These are phyloP conservation scores for Macrostomum cliftonense DNA, from an alignment of 2,888 invertebrate genomes.

Conservation along the genomic window DNA sequence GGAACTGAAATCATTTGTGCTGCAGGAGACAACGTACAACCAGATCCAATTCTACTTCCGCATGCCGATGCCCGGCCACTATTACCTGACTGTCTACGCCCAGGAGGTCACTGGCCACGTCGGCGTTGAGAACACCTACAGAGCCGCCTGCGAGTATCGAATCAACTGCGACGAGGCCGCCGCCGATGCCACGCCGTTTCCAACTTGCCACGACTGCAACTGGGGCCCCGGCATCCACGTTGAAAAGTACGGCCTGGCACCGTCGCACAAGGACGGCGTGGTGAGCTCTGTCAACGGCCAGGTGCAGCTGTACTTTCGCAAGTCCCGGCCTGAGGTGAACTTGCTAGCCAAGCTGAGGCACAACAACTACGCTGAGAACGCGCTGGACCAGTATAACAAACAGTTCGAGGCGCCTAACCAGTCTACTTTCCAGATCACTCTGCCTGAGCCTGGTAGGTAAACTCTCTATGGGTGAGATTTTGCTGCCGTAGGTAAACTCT, in stretches of 20 bases:
- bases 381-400: slow-evolving; percentile 24
- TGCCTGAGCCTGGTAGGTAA: slow-evolving; percentile 5
- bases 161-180: slow-evolving; percentile 29
- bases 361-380: slow-evolving; percentile 29
- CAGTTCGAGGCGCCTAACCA: neutral
- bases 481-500: too few species aligned
- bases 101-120: slow-evolving; percentile 19
- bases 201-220: slow-evolving; percentile 34
- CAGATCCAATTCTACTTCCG: slow-evolving; percentile 30
- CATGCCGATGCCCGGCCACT: slow-evolving; percentile 25
- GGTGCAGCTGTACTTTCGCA: slow-evolving; percentile 23
- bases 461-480: neutral
- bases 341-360: slow-evolving; percentile 30
- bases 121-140: slow-evolving; percentile 32
- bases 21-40: slow-evolving; percentile 32
- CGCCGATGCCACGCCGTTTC: slow-evolving; percentile 26
- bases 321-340: slow-evolving; percentile 56
- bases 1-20: slow-evolving; percentile 29
- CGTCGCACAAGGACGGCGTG: slow-evolving; percentile 24
- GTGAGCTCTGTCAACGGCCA: slow-evolving; percentile 20
- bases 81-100: slow-evolving; percentile 35
- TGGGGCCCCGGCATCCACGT: slow-evolving; percentile 29
- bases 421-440: slow-evolving; percentile 3
- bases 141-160: slow-evolving; percentile 36
- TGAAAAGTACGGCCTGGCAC: slow-evolving; percentile 22